Evolutionary conservation across 2,797 vertebrate species (phyloP).

Genomic region (Tangara arthus): DNA sequence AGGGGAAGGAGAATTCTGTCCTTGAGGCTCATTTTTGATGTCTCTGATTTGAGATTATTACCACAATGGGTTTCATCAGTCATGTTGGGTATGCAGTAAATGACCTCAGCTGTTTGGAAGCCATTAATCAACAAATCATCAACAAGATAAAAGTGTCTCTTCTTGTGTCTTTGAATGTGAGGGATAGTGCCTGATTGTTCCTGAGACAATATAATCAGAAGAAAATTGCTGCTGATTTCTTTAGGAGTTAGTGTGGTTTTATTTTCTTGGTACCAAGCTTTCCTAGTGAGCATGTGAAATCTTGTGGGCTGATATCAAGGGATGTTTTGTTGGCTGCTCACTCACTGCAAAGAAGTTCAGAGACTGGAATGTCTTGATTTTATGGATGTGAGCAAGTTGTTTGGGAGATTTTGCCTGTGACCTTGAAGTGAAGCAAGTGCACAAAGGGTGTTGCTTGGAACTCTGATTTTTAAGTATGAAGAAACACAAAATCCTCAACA

Average conservation of each 20-base stretch:
- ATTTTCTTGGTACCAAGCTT: background rate
- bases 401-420: background rate
- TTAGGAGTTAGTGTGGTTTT: background rate
- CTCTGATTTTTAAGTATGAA: background rate
- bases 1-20: background rate
- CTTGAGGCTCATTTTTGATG: background rate
- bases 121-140: constrained; percentile 25
- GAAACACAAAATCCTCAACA: background rate
- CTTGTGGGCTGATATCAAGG: background rate
- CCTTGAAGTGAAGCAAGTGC: background rate
- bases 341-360: background rate
- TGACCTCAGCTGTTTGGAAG: background rate
- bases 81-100: background rate
- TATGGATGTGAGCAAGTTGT: background rate
- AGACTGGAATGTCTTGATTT: background rate
- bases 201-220: background rate
- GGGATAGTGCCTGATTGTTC: background rate
- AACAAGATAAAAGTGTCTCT: background rate
- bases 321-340: background rate
- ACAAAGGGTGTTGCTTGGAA: background rate
- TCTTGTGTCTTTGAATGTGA: background rate
- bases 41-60: constrained; percentile 23
- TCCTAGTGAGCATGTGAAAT: background rate
- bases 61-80: background rate
- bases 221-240: background rate